Conservation (phyloP, 2,797 vertebrate genomes). For the Xerus rutilus region DNA sequence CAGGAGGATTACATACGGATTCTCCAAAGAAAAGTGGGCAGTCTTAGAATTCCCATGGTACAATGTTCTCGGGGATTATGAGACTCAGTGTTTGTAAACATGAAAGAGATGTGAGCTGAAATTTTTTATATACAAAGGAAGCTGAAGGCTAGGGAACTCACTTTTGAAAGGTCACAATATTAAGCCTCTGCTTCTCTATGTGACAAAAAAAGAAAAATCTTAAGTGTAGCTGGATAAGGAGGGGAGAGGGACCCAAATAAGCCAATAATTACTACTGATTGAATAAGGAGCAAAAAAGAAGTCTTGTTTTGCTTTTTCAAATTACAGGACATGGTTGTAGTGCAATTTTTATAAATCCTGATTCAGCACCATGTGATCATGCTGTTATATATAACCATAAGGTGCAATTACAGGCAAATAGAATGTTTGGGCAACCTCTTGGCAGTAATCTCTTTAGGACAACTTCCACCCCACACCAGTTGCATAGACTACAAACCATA, state of each 20-base stretch:
- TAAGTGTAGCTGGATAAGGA: not conserved
- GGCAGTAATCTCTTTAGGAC: conserved; percentile 4
- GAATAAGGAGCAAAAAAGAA: not conserved
- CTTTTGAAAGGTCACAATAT: not conserved
- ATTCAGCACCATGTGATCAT: conserved; percentile 53
- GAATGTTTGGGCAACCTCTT: conserved; percentile 38
- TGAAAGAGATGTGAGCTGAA: conserved; percentile 55
- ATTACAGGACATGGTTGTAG: conserved; percentile 19
- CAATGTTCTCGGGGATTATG: not conserved
- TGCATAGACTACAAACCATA: conserved; percentile 47
- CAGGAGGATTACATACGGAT: conserved; percentile 32
- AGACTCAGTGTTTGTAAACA: conserved; percentile 20
- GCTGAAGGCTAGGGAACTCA: not conserved
- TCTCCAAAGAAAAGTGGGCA: conserved; percentile 48
- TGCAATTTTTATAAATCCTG: conserved; percentile 59
- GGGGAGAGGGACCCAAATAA: not conserved
- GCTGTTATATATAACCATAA: conserved; percentile 17
- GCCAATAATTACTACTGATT: conserved; percentile 15
- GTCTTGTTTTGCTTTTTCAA: conserved; percentile 46
- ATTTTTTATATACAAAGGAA: conserved; percentile 55
- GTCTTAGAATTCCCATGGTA: too few relatives aligned
- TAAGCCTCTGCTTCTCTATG: not conserved
- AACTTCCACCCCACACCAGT: conserved; percentile 32
- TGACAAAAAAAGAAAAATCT: not conserved
- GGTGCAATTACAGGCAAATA: conserved; percentile 61